Evolutionary conservation across 35 echinoderm and acorn worm genomes (phyloP), one percentile per base, ranked within the genome.

Genomic region (Diadema setosum): DNA sequence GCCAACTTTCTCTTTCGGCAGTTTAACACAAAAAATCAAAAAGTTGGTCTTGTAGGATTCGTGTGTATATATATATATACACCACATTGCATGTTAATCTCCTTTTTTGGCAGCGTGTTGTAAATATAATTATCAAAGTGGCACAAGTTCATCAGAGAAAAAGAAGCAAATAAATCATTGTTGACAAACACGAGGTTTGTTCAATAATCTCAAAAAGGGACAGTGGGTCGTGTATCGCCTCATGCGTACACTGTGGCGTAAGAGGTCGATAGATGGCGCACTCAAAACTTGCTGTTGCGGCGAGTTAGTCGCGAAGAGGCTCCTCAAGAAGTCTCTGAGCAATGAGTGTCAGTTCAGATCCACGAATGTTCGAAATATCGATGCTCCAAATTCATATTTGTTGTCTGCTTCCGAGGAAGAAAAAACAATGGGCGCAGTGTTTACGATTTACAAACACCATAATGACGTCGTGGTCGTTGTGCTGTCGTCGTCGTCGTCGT

Each of bases 231-330:
- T 78, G 73, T 78, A 43, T n/a, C 40, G 73, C 35, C 73, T 42
- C 33, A 44, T 44, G 73, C 73, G 73, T 44, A 78, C 73, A 78
- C 73, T 42, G 73, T 44, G 73, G 37, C 73, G 73, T 78, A 78
- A 41, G 73, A 34, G 29, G 3, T 20, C 25, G 7, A 25, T 6
- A 41, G 73, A n/a, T 43, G 17, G 40, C 63, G 73, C 40, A 44
- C 40, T 78, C n/a, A 35, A 26, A 35, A 23, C 73, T 44, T 7
- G 14, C 21, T 35, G 5, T 42, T n/a, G 9, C 27, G 27, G 37
- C 37, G 11, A 41, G 27, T 44, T 41, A 5, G 25, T 73, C 61
- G 20, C 31, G 20, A 8, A n/a, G 9, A 52, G 9, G 9, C 9
- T 52, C n/a, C 48, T 11, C 48, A n/a, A 11, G 48, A 52, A 11